These are phyloP conservation scores for Limenitis camilla DNA, from an alignment of 2,888 invertebrate species.

Conservation along the genomic window DNA sequence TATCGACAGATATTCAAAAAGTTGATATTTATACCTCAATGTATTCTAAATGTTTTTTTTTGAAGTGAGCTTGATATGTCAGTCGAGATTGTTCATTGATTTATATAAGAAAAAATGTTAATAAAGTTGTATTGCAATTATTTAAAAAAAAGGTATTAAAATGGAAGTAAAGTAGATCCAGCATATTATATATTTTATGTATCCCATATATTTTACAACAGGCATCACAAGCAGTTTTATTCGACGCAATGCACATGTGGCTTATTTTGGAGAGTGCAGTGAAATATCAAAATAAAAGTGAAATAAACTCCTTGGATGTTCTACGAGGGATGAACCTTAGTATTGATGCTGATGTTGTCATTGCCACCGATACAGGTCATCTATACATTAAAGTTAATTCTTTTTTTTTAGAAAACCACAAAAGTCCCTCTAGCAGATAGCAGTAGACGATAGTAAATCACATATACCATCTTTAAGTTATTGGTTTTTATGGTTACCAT, in stretches of 20 bases:
- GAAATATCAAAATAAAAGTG: conserved; percentile 4
- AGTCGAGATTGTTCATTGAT: no score
- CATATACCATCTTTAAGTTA: no score
- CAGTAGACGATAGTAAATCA: no score
- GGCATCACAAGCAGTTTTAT: conserved; percentile 43
- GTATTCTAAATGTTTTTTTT: no score
- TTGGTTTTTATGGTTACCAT: no score
- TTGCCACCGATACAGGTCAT: conserved; percentile 36
- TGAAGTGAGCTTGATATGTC: no score
- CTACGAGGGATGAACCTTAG: conserved; percentile 47
- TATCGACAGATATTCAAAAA: no score
- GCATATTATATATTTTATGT: neutral
- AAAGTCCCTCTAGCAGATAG: no score
- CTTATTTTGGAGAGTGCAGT: conserved; percentile 32
- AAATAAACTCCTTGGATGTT: conserved; percentile 25
- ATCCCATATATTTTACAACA: conserved; percentile 22
- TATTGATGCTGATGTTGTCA: conserved; percentile 45
- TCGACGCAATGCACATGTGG: conserved; percentile 49
- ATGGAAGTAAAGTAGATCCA: neutral
- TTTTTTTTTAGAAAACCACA: no score
- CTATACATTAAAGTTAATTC: no score
- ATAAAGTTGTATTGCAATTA: neutral
- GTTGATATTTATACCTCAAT: no score
- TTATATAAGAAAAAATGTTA: no score
- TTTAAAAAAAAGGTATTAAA: neutral